Conservation (phyloP, 2,797 vertebrate genomes). For the Notolabrus celidotus region DNA sequence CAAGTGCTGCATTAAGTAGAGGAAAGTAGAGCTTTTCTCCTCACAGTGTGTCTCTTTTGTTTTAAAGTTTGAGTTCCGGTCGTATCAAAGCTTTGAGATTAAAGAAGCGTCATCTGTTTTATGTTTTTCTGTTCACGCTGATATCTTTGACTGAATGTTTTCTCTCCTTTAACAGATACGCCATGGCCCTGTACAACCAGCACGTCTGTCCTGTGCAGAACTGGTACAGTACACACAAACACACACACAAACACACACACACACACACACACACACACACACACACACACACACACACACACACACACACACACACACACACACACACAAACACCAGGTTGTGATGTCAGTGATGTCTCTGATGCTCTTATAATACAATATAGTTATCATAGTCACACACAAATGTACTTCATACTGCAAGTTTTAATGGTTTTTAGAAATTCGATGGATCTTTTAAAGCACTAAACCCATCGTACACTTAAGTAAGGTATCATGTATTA, state of each 20-base stretch:
- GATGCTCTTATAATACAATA: too few relatives aligned
- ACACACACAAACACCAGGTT: conserved; percentile 16
- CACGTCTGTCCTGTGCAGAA: conserved; percentile 88
- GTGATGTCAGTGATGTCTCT: too few relatives aligned
- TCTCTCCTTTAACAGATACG: conserved; percentile 78
- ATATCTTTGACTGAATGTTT: conserved; percentile 1
- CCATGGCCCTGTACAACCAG: conserved; percentile 87
- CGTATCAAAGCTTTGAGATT: background rate
- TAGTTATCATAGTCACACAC: too few relatives aligned
- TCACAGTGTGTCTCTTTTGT: background rate
- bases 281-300: conserved; percentile 66
- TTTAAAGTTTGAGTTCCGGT: background rate
- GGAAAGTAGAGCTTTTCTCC: background rate
- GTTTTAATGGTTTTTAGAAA: too few relatives aligned
- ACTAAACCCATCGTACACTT: too few relatives aligned
- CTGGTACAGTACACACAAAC: conserved; percentile 76
- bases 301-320: conserved; percentile 64
- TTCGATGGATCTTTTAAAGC: too few relatives aligned
- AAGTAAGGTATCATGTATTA: too few relatives aligned
- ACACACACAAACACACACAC: conserved; percentile 65
- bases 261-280: conserved; percentile 23
- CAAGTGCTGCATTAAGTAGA: background rate
- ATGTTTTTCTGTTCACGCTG: background rate
- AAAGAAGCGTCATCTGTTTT: background rate
- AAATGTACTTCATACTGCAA: too few relatives aligned